Conservation (phyloP, 2,113 vertebrate genomes). For the Illadopsis cleaveri region DNA sequence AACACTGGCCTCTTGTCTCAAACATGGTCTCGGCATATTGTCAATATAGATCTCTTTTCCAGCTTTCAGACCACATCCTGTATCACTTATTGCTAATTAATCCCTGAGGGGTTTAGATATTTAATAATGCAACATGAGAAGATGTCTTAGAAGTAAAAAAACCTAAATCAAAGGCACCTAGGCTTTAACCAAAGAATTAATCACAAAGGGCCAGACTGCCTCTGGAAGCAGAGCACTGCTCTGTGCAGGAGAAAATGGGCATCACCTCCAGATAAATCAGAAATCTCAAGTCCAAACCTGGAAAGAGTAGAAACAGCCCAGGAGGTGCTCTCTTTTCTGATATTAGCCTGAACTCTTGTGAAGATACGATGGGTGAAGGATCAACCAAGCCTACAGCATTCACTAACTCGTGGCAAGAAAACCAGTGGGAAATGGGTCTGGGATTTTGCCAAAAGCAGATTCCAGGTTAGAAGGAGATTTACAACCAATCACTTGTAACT, state of each 20-base stretch:
- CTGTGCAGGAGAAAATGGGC: background rate
- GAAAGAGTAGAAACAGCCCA: background rate
- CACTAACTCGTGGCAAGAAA: background rate
- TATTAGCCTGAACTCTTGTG: background rate
- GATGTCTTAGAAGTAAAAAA: background rate
- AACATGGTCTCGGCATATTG: background rate
- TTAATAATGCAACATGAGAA: conserved; percentile 16
- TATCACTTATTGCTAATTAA: conserved; percentile 36
- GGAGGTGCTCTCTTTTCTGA: background rate
- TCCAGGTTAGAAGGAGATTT: background rate
- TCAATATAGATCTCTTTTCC: background rate
- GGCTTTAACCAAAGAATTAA: conserved; percentile 16
- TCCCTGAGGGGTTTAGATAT: background rate
- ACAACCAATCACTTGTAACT: background rate
- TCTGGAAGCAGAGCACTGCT: background rate
- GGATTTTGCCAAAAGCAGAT: background rate
- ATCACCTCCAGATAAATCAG: background rate
- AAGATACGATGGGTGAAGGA: background rate
- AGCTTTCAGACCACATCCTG: background rate
- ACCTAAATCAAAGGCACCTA: background rate
- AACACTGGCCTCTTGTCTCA: background rate
- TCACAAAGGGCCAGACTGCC: background rate
- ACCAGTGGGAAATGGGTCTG: background rate
- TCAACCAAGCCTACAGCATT: background rate
- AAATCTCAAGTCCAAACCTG: background rate